Evolutionary conservation across 2,113 vertebrate species (phyloP).

Genomic region (Macquaria ambigua): DNA sequence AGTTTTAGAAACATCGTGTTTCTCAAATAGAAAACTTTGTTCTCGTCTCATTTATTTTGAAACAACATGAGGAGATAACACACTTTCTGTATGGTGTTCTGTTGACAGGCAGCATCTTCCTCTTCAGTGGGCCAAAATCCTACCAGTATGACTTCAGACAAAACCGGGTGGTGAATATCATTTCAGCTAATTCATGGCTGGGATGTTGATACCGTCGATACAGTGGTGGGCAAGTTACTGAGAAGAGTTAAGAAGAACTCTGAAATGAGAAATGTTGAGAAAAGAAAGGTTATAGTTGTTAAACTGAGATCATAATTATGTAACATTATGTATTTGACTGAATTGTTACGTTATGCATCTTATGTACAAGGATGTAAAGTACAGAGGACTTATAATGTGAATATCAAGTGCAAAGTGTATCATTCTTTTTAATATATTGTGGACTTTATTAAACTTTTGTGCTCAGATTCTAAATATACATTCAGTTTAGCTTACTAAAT

Average conservation of each 20-base stretch:
- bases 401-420: neutral
- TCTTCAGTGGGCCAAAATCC: conserved; percentile 68
- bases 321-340: neutral
- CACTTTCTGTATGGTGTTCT: conserved; percentile 10
- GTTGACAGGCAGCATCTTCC: conserved; percentile 65
- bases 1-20: conserved; percentile 9
- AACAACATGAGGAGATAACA: neutral
- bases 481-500: neutral
- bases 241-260: neutral
- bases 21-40: neutral
- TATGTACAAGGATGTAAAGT: neutral
- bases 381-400: neutral
- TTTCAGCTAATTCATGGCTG: conserved; percentile 74
- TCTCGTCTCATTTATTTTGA: neutral
- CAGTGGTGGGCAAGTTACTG: neutral
- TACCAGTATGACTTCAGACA: conserved; percentile 59
- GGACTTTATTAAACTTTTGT: neutral
- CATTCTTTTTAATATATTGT: neutral
- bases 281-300: neutral
- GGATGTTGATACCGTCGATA: conserved; percentile 45
- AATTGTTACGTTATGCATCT: neutral
- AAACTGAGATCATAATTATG: neutral
- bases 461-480: neutral
- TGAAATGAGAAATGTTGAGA: neutral
- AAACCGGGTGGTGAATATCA: conserved; percentile 51